Conservation (phyloP, 2,797 vertebrate genomes). For the Chanos chanos region DNA sequence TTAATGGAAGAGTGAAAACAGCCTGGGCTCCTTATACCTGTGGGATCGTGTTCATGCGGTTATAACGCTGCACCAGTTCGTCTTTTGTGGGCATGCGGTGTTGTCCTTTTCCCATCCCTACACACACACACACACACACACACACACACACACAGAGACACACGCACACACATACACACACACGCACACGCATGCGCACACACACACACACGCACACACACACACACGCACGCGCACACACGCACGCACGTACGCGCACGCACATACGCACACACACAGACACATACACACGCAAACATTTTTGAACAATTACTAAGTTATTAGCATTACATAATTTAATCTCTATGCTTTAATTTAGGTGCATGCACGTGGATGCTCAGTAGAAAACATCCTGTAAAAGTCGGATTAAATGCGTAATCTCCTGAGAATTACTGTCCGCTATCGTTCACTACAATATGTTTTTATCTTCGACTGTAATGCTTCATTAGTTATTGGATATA, state of each 20-base stretch:
- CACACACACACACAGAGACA: constrained; percentile 26
- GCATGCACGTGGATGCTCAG: too few species aligned
- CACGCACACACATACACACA: background rate
- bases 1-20: too few species aligned
- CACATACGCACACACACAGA: background rate
- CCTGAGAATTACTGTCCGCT: too few species aligned
- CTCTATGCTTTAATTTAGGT: too few species aligned
- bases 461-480: too few species aligned
- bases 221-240: background rate
- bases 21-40: constrained; percentile 86
- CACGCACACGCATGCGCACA: background rate
- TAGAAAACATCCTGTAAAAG: too few species aligned
- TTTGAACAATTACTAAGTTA: too few species aligned
- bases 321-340: too few species aligned
- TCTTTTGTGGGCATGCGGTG: constrained; percentile 99
- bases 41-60: constrained; percentile 97
- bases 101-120: constrained; percentile 99
- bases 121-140: constrained; percentile 46
- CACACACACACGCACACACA: background rate
- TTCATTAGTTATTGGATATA: too few species aligned
- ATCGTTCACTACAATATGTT: too few species aligned
- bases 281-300: too few species aligned
- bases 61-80: constrained; percentile 95
- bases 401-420: too few species aligned
- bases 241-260: background rate